Base-by-base conservation (phyloP, 92 coral and sea anemone genomes). In the Parazoanthus swiftii region DNA sequence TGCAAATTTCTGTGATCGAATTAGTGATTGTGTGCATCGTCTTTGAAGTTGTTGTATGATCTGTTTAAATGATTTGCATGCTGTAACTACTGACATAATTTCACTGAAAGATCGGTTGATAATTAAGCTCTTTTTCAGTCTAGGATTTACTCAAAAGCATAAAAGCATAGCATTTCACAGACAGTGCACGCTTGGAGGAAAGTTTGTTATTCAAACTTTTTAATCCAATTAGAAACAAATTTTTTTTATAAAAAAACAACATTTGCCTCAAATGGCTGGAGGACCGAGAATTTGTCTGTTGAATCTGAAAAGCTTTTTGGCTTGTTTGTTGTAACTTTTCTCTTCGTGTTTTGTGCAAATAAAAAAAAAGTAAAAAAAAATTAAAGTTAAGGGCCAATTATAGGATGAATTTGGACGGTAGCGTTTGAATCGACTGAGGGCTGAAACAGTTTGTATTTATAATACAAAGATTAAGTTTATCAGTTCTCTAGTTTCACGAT, bases 151-250 rank as follows among this genome's bases (percentile, higher is more conserved):
- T 84, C 87, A 72, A 72, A 29, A 84, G 79, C 67, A 29, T 29
- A 29, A 29, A 29, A 29, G 33, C 65, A 44, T 14, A 11, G 13
- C 67, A 73, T 42, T 46, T 84, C n/a, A 16, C 67, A 84, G 87
- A 84, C 87, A 80, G 58, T 56, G 5, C 71, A 84, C 65, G 78
- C 65, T 26, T 48, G 78, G 43, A 29, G 46, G 5, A 46, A 33
- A 71, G 23, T 15, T 43, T 84, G 87, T 84, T 79, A 44, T 79
- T 50, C 50, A 51, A 79, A 79, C 82, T 79, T 46, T 26, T 79
- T 84, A 84, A 84, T 84, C 79, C 79, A 71, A 29, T 84, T 84
- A 84, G 85, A 39, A 65, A 38, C 63, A 58, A 63, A 29, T 29
- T 29, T 29, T 81, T 81, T 81, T 25, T 66, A 37, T 81, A 43